Percentiles rank a stretch among this genome's conserved stretches.
These are phyloP conservation scores for Oreonectes daqikongensis DNA, from an alignment of 2,797 vertebrate genomes.

Conservation along the genomic window DNA sequence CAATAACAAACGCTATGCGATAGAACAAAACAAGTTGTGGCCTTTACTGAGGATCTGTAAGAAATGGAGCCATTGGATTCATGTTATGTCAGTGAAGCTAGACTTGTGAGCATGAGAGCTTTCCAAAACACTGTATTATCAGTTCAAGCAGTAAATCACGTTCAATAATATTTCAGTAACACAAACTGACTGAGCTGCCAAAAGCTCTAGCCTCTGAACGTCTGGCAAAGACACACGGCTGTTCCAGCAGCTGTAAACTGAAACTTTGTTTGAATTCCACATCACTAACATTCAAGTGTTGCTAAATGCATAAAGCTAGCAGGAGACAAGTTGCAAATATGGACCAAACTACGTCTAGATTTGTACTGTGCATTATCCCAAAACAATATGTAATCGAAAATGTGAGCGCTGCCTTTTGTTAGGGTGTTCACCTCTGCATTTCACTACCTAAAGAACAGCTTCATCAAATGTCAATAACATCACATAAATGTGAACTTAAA, in stretches of 20 bases:
- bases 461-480: conserved; percentile 2
- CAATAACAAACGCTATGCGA: conserved; percentile 15
- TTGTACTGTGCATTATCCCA: background rate
- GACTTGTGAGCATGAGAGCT: conserved; percentile 23
- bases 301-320: conserved; percentile 1
- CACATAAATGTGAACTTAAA: background rate
- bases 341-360: background rate
- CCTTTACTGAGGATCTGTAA: background rate
- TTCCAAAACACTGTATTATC: conserved; percentile 48
- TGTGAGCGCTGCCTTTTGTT: background rate
- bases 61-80: conserved; percentile 6
- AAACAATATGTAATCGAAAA: too few species aligned
- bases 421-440: background rate
- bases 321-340: background rate
- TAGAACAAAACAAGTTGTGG: conserved; percentile 4
- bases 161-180: conserved; percentile 46
- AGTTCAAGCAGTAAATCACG: conserved; percentile 46
- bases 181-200: conserved; percentile 47
- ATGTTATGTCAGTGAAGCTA: conserved; percentile 13
- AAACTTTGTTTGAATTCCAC: conserved; percentile 7
- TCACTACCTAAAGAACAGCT: background rate
- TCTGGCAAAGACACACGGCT: conserved; percentile 36
- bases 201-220: conserved; percentile 43
- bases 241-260: conserved; percentile 44
- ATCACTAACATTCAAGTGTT: background rate